Evolutionary conservation across 1,140 invertebrate genomes (phyloP).

Genomic region (Diachasmimorpha longicaudata): DNA sequence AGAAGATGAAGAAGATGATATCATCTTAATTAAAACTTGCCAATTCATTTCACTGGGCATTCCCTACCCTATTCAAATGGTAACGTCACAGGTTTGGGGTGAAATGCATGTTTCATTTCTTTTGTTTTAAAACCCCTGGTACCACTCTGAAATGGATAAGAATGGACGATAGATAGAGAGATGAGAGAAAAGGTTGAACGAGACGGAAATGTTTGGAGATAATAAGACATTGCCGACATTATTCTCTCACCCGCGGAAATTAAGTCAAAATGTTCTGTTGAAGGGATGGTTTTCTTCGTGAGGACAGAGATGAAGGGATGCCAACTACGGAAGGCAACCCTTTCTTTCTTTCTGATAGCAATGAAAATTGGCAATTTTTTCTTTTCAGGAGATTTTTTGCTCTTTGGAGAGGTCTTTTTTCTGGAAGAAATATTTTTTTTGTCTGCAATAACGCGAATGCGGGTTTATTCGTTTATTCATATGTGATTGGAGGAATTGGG

Average conservation of each 20-base stretch:
- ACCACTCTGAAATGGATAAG: conserved; percentile 32
- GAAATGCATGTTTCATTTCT: conserved; percentile 41
- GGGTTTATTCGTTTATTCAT: not conserved
- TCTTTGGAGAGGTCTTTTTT: not conserved
- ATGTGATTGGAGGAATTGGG: not conserved
- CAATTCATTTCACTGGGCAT: conserved; percentile 58
- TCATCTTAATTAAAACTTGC: conserved; percentile 65
- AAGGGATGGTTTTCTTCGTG: too few relatives aligned
- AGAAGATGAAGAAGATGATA: conserved; percentile 39
- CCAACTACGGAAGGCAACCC: not conserved
- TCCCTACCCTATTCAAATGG: not conserved
- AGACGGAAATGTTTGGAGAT: not conserved
- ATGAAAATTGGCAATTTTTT: too few relatives aligned
- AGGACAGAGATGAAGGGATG: not conserved
- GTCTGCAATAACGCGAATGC: not conserved
- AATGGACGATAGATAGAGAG: not conserved
- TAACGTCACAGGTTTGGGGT: conserved; percentile 32
- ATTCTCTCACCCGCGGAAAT: not conserved
- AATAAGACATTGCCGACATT: not conserved
- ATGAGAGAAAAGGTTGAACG: not conserved
- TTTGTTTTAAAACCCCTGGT: conserved; percentile 52
- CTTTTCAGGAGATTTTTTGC: not conserved
- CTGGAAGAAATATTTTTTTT: not conserved
- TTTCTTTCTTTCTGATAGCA: not conserved
- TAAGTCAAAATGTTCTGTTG: not conserved